These are phyloP conservation scores for Paracentrotus lividus DNA, from an alignment of 53 echinoderm and acorn worm species.

Conservation along the genomic window DNA sequence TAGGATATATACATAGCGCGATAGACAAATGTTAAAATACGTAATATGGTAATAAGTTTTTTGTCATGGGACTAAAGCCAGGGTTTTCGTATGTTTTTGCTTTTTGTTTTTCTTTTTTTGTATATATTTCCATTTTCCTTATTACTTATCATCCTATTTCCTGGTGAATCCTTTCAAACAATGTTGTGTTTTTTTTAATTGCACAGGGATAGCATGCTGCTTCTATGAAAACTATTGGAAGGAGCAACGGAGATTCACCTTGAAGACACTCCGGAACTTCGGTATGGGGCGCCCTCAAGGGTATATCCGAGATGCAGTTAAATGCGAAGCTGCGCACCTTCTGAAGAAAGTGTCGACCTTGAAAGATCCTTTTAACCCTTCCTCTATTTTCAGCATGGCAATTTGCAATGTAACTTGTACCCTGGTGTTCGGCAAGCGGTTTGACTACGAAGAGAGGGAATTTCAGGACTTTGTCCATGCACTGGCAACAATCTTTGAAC, in stretches of 20 bases:
- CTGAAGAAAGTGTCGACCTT: conserved; percentile 21
- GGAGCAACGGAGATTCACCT: conserved; percentile 70
- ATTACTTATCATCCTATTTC: no score
- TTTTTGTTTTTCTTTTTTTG: no score
- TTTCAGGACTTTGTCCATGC: conserved; percentile 54
- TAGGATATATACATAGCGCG: no score
- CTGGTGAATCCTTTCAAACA: no score
- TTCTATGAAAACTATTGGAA: conserved; percentile 66
- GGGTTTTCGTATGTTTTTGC: no score
- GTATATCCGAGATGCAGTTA: conserved; percentile 46
- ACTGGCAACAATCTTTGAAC: conserved; percentile 54
- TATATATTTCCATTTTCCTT: no score
- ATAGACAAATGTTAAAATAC: no score
- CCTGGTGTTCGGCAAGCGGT: conserved; percentile 57
- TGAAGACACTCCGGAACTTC: conserved; percentile 58
- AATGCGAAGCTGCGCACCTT: conserved; percentile 33
- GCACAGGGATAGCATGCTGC: conserved; percentile 39
- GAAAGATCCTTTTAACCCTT: conserved; percentile 57
- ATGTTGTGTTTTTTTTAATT: background rate
- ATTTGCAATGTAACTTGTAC: conserved; percentile 61
- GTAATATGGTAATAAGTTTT: no score
- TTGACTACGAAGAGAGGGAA: conserved; percentile 52
- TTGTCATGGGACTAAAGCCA: no score
- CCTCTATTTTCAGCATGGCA: conserved; percentile 22
- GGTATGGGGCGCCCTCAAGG: conserved; percentile 68